Evolutionary conservation across 2,113 vertebrate species (phyloP), one percentile per base, ranked within the genome.

Genomic region (Tupaia chinensis): DNA sequence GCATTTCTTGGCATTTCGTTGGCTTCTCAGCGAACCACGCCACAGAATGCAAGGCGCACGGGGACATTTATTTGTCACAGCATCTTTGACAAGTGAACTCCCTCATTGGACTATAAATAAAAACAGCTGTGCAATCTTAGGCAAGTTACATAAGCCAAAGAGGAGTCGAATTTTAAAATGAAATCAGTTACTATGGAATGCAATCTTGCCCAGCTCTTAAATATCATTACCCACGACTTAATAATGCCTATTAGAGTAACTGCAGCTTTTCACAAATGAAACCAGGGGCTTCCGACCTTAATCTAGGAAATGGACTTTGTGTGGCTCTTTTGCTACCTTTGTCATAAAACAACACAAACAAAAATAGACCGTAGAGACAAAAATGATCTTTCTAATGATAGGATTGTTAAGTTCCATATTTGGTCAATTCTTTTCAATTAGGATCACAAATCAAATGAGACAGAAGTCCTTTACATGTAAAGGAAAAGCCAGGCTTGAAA

Each of bases 51-150:
- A 94, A 72, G 54, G 69, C 61, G 90, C 95, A 95, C 89, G 63
- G 87, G 92, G 94, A 96, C 60, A 93, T 82, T 91, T 97, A 89
- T 97, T 97, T 98, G 96, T 97, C 92, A 95, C 68, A 89, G 27
- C 79, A 72, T 95, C 87, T 79, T 63, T 95, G 98, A 98, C 95
- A 96, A 97, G 74, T 96, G 85, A 97, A 95, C 96, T 96, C 92
- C 96, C 70, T 97, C 66, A 23, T 92, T 96, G 85, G 95, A 86
- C 54, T 92, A 80, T 79, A 97, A 98, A 98, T 94, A 96, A 69
- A 97, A 97, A 94, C 98, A 98, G 94, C 97, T 97, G 96, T 96
- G 89, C 89, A 91, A 95, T 66, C 73, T 74, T 72, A 92, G 61
- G 91, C 83, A 96, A 7, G 2, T 96, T 94, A 79, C 86, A 68